Conservation (phyloP, 2,888 invertebrate genomes). For the Hypena proboscidalis region DNA sequence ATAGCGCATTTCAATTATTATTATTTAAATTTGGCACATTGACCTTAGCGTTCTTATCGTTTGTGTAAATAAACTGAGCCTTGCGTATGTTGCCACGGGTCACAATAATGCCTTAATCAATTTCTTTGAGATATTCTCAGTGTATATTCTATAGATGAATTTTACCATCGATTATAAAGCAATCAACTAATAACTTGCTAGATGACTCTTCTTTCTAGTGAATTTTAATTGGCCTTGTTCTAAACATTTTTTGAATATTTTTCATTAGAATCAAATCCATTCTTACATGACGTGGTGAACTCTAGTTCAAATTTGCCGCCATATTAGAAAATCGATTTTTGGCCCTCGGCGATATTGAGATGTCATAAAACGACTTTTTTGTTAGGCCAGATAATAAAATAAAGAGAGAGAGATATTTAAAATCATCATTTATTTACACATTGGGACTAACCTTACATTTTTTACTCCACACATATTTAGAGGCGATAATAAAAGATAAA, state of each 20-base stretch:
- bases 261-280: no score
- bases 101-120: no score
- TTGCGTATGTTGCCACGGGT: no score
- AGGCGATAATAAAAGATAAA: constrained; percentile 39
- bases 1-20: constrained; percentile 1
- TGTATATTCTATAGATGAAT: no score
- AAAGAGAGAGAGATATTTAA: constrained; percentile 45
- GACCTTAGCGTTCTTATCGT: neutral
- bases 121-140: no score
- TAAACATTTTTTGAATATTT: no score
- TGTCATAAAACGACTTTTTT: neutral
- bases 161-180: no score
- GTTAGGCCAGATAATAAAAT: constrained; percentile 13
- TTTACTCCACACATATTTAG: constrained; percentile 42
- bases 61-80: neutral
- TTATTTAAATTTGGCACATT: neutral
- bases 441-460: constrained; percentile 56
- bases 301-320: constrained; percentile 16
- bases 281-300: no score
- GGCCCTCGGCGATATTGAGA: no score
- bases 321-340: constrained; percentile 24
- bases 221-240: no score
- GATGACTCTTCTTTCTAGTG: no score
- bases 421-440: constrained; percentile 68
- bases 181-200: no score